Evolutionary conservation across 2,113 vertebrate genomes (phyloP), one percentile per base, ranked within the genome.

Genomic region (Cavia aperea): DNA sequence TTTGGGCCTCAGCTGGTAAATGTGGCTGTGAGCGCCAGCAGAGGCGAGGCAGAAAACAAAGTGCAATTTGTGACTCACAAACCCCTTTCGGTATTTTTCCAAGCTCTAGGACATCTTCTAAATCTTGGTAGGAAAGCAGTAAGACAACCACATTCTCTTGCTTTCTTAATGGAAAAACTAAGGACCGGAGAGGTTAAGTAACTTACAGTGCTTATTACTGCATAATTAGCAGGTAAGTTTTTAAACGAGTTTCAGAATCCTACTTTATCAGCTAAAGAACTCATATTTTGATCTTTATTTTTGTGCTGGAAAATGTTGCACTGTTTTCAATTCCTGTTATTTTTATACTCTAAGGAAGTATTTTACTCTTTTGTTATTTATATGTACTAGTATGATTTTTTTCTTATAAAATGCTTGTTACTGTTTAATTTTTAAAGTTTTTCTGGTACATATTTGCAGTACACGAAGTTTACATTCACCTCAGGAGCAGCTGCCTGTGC

Each of bases 171-270:
- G 10, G 54, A 23, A 46, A 66, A 58, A 73, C 5, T 1, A 26
- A 72, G 29, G 18, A 51, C 7, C 21, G 23, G 43, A 29, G 36
- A 92, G 60, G 6, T 14, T 54, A n/a, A 7, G 11, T 5, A 49
- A 75, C 7, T 66, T 49, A 21, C 15, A 51, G 46, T 18, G n/a
- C 15, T 75, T 7, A 56, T 13, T 16, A 26, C 4, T 14, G 6
- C 0, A 0, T 14, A 14, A 60, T 29, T 46, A 51, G 39, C 1
- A 36, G 56, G 36, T 15, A 2, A n/a, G 5, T 3, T 21, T 39
- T 39, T 54, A 79, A 33, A 70, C 46, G 11, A 14, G 29, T 18
- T 5, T 26, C 60, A 49, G 31, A 4, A 13, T 29, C n/a, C 58
- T 63, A 26, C 29, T 91, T 79, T 18, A 31, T 14, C 36, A 72